These are phyloP conservation scores for Thecophora atra DNA, from an alignment of 2,888 invertebrate genomes.

Conservation along the genomic window DNA sequence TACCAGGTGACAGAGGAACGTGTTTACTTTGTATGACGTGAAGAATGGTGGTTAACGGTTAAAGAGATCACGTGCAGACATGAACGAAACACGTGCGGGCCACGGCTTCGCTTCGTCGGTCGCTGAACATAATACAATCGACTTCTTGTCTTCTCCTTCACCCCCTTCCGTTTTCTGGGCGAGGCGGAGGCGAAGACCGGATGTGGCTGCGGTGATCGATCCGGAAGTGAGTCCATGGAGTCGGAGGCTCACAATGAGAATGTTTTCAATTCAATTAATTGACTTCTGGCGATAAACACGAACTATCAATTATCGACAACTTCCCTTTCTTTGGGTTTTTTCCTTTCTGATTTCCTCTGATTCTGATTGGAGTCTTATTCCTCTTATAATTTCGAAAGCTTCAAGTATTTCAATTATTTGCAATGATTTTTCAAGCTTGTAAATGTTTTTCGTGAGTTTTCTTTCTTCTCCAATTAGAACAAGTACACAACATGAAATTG, in stretches of 20 bases:
- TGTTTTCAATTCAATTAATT: conserved; percentile 6
- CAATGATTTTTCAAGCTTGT: no score
- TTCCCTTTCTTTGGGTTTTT: not conserved
- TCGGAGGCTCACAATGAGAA: not conserved
- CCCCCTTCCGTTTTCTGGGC: not conserved
- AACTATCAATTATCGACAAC: not conserved
- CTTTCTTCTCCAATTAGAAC: no score
- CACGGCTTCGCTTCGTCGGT: no score
- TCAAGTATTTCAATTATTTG: no score
- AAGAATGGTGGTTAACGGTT: not conserved
- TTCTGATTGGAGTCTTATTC: not conserved
- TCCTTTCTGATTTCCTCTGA: not conserved
- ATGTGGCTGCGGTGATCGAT: no score
- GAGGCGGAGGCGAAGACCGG: not conserved
- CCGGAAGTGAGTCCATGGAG: no score
- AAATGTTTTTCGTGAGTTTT: no score
- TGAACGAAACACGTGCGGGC: not conserved
- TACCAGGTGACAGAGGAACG: not conserved
- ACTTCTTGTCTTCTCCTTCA: no score
- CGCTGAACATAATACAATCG: no score
- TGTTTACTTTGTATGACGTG: conserved; percentile 10
- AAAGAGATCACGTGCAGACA: not conserved
- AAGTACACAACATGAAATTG: no score
- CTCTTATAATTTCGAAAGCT: no score
- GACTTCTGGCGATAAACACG: not conserved